Evolutionary conservation across 1,140 invertebrate genomes (phyloP).

Genomic region (Ostrea edulis): DNA sequence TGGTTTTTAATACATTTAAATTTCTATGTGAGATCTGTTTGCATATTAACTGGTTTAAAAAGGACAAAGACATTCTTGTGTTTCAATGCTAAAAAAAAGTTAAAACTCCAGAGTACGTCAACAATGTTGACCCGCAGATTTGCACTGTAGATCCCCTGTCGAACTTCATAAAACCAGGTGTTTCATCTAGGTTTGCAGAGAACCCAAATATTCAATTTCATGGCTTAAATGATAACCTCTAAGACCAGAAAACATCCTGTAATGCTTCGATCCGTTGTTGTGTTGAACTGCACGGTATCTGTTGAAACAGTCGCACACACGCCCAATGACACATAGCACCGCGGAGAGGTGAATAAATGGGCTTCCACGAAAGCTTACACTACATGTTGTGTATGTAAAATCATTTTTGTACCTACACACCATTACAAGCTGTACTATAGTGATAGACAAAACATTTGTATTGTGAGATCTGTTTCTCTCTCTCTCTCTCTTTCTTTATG

Average conservation of each 20-base stretch:
- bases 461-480: background rate
- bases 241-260: background rate
- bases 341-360: background rate
- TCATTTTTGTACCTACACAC: background rate
- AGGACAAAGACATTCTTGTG: background rate
- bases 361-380: background rate
- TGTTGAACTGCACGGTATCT: background rate
- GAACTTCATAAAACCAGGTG: constrained; percentile 17
- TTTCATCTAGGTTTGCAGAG: background rate
- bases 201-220: constrained; percentile 7
- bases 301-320: background rate
- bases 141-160: background rate
- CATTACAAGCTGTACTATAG: background rate
- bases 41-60: background rate
- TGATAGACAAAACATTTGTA: background rate
- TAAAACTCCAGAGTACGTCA: background rate
- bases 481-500: background rate
- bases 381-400: background rate
- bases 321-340: background rate
- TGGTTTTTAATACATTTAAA: background rate
- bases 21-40: background rate
- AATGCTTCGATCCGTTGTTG: background rate
- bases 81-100: background rate
- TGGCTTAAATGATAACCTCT: background rate
- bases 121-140: background rate